Evolutionary conservation across 2,888 invertebrate genomes (phyloP).

Genomic region (Trissolcus brochymenae): DNA sequence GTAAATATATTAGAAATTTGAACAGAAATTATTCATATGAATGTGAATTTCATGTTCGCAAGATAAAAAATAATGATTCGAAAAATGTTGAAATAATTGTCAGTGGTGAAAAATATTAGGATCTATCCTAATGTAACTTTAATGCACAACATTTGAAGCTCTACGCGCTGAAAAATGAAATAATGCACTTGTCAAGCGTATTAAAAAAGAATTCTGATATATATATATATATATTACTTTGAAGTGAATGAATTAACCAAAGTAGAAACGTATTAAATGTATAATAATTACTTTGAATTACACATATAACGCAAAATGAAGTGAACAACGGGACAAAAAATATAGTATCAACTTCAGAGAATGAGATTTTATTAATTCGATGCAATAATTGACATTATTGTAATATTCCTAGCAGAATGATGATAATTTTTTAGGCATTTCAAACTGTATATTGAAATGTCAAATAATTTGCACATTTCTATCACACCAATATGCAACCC

Average conservation of each 20-base stretch:
- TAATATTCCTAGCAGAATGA: too few species aligned
- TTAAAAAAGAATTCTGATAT: constrained; percentile 39
- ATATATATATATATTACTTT: constrained; percentile 43
- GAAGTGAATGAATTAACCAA: constrained; percentile 48
- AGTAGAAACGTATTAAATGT: constrained; percentile 38
- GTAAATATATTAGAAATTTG: background rate
- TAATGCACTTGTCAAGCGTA: constrained; percentile 39
- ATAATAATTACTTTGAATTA: constrained; percentile 47
- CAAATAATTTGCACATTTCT: background rate
- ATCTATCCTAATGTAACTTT: constrained; percentile 21
- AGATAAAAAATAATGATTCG: background rate
- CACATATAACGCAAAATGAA: constrained; percentile 36
- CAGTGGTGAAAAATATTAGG: background rate
- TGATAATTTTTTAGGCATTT: background rate
- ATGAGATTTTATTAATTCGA: background rate
- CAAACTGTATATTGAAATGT: background rate
- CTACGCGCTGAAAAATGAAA: constrained; percentile 28
- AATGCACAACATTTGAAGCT: constrained; percentile 37
- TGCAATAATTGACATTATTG: too few species aligned
- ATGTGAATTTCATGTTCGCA: background rate
- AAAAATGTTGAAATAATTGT: background rate
- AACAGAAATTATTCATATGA: background rate
- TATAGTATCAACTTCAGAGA: constrained; percentile 41
- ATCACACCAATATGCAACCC: background rate
- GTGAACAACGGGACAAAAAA: constrained; percentile 22